A percentile compares a stretch with the other conserved stretches of the same genome.
Evolutionary conservation across 2,888 invertebrate species (phyloP).

Genomic region (Lepidochrysops patricia): DNA sequence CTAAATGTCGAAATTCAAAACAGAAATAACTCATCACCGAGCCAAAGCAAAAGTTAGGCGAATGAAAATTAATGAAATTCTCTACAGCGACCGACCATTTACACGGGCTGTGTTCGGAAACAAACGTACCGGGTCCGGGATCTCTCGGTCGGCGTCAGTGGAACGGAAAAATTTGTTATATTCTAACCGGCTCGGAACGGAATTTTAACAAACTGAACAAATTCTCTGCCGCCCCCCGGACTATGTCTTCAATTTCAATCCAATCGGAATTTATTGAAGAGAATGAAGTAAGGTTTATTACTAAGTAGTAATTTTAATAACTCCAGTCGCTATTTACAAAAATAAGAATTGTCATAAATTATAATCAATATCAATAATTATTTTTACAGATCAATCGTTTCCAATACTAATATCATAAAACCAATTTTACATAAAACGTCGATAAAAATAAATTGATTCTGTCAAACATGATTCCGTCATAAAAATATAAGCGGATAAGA

Average conservation of each 20-base stretch:
- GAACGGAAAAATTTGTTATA: conserved; percentile 6
- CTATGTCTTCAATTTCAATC: background rate
- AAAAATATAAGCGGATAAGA: conserved; percentile 15
- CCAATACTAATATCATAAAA: too few species aligned
- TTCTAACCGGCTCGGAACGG: background rate
- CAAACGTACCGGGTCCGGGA: conserved; percentile 17
- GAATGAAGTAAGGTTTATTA: background rate
- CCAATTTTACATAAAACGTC: conserved; percentile 7
- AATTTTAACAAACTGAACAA: background rate
- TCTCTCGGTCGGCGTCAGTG: background rate
- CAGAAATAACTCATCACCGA: conserved; percentile 37
- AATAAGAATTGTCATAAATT: too few species aligned
- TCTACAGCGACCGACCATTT: conserved; percentile 29
- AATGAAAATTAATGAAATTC: conserved; percentile 66
- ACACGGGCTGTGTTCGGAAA: conserved; percentile 32
- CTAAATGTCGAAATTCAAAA: conserved; percentile 34
- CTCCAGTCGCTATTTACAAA: too few species aligned
- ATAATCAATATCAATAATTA: too few species aligned
- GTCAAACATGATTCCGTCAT: conserved; percentile 10
- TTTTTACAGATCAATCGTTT: too few species aligned
- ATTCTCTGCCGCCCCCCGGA: background rate
- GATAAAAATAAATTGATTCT: conserved; percentile 12
- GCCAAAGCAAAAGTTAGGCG: conserved; percentile 39
- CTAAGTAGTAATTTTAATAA: too few species aligned
- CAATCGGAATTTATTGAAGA: background rate